Conservation (phyloP, 2,113 vertebrate genomes). For the Nerophis lumbriciformis region DNA sequence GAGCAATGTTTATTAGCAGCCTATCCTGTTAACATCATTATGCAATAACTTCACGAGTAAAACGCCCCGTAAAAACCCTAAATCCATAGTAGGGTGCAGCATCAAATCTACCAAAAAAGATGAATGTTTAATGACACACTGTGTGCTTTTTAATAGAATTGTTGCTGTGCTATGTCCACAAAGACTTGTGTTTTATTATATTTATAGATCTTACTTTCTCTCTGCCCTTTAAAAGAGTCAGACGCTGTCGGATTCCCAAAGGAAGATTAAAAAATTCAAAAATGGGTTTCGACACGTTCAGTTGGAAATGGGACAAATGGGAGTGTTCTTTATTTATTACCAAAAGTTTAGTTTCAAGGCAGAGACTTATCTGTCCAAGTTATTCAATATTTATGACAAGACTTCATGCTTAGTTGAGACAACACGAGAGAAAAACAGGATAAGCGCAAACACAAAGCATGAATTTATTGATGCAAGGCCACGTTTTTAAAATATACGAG, state of each 20-base stretch:
- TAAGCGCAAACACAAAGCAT: slow-evolving; percentile 1
- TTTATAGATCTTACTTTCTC: neutral
- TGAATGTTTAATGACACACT: neutral
- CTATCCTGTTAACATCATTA: slow-evolving; percentile 42
- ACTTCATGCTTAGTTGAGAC: slow-evolving; percentile 48
- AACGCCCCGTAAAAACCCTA: slow-evolving; percentile 25
- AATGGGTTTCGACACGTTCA: slow-evolving; percentile 10
- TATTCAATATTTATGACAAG: slow-evolving; percentile 55
- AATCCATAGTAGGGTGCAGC: slow-evolving; percentile 8
- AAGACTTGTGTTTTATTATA: neutral
- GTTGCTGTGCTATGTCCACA: neutral
- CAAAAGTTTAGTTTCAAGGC: slow-evolving; percentile 36
- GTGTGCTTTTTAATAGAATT: slow-evolving; percentile 2
- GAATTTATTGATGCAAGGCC: neutral
- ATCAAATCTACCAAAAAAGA: slow-evolving; percentile 8
- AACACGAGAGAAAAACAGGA: slow-evolving; percentile 1
- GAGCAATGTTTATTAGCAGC: slow-evolving; percentile 47
- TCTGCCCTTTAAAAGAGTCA: slow-evolving; percentile 4
- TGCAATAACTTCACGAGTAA: slow-evolving; percentile 27
- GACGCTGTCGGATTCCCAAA: neutral
- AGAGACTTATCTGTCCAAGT: slow-evolving; percentile 33
- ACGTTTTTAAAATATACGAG: no score
- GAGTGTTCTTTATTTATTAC: no score
- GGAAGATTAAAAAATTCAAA: slow-evolving; percentile 23
- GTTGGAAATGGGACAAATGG: no score